Percentiles rank a stretch among this genome's conserved stretches.
These are phyloP conservation scores for Gnatocerus cornutus DNA, from an alignment of 2,888 invertebrate species.

Conservation along the genomic window DNA sequence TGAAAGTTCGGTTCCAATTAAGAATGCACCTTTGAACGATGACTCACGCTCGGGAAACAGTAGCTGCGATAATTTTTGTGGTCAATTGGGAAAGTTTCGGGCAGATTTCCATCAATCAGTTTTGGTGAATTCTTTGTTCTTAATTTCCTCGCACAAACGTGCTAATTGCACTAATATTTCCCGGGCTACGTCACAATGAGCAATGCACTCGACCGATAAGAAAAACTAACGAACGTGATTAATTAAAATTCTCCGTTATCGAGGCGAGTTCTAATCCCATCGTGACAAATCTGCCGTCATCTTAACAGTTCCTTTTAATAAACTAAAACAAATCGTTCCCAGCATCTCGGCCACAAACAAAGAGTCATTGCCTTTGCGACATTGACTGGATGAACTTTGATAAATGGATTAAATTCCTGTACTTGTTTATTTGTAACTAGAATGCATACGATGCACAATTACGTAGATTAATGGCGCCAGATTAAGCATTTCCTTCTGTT, in stretches of 20 bases:
- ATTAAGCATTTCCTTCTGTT: constrained; percentile 39
- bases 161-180: no score
- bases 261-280: background rate
- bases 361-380: constrained; percentile 40
- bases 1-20: no score
- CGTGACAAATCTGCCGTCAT: background rate
- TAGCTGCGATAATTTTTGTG: no score
- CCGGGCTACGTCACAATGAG: background rate
- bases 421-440: constrained; percentile 29
- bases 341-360: constrained; percentile 25
- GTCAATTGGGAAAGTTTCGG: no score
- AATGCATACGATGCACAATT: constrained; percentile 48
- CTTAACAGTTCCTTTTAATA: constrained; percentile 12
- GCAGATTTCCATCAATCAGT: no score
- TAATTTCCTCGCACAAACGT: no score
- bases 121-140: no score
- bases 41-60: no score
- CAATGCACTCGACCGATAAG: background rate
- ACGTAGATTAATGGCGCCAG: constrained; percentile 44
- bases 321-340: constrained; percentile 23
- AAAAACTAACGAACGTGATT: constrained; percentile 7
- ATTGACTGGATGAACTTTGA: constrained; percentile 49
- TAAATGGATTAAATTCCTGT: constrained; percentile 46
- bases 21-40: no score
- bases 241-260: constrained; percentile 5